Evolutionary conservation across 2,797 vertebrate genomes (phyloP).

Genomic region (Delichon dasypus): DNA sequence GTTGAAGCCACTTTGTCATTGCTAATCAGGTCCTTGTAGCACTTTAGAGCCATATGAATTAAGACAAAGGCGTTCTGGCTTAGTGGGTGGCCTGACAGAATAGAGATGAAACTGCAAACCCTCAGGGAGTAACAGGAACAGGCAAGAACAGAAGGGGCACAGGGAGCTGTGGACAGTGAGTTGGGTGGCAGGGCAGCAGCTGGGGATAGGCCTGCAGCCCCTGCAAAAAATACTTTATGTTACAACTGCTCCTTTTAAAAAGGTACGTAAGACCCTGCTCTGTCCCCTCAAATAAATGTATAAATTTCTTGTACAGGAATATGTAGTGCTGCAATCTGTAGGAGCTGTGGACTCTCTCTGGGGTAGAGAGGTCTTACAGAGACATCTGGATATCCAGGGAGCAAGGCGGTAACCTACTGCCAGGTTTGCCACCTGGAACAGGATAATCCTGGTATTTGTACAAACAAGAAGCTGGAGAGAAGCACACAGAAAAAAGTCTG

Average conservation of each 20-base stretch:
- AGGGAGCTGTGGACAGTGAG: not conserved
- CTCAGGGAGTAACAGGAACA: not conserved
- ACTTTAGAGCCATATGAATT: slow-evolving; percentile 7
- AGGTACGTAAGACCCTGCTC: not conserved
- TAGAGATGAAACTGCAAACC: not conserved
- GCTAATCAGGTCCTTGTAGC: not conserved
- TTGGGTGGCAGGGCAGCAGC: not conserved
- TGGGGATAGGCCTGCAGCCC: not conserved
- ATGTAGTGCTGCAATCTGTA: not conserved
- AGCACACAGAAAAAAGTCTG: accelerated
- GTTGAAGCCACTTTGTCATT: slow-evolving; percentile 29
- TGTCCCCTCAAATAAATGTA: not conserved
- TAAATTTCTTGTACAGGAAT: not conserved
- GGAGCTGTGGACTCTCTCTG: not conserved
- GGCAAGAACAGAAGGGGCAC: not conserved
- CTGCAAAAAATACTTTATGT: not conserved
- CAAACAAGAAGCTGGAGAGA: not conserved
- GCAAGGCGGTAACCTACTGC: not conserved
- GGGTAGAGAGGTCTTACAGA: not conserved
- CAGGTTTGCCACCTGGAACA: not conserved
- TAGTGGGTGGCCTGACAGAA: not conserved
- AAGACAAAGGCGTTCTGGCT: slow-evolving; percentile 12
- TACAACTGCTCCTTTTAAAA: not conserved
- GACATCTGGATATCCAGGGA: not conserved
- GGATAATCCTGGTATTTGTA: not conserved